Evolutionary conservation across 2,888 invertebrate species (phyloP).

Genomic region (Unio delphinus): DNA sequence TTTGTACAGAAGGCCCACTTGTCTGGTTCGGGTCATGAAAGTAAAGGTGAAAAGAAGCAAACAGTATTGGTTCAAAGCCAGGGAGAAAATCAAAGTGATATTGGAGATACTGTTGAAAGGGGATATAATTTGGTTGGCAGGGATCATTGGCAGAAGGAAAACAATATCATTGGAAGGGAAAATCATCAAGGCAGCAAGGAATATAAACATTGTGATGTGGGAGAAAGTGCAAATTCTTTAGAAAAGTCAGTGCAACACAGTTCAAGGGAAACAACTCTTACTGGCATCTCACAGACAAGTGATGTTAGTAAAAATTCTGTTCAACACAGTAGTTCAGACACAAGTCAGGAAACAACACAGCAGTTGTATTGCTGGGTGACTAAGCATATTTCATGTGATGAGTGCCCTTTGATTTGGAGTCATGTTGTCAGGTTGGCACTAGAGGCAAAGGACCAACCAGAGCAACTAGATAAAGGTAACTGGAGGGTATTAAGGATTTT

Average conservation of each 20-base stretch:
- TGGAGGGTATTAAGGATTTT: too few relatives aligned
- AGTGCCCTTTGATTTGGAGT: slow-evolving; percentile 55
- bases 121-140: neutral
- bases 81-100: too few relatives aligned
- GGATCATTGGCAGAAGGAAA: neutral
- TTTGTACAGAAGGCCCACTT: too few relatives aligned
- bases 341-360: slow-evolving; percentile 10
- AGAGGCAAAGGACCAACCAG: slow-evolving; percentile 10
- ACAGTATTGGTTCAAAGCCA: too few relatives aligned
- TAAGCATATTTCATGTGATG: slow-evolving; percentile 57
- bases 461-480: neutral
- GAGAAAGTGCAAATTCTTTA: neutral
- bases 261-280: neutral
- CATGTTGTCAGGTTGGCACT: slow-evolving; percentile 53
- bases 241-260: neutral
- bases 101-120: neutral
- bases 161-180: slow-evolving; percentile 1
- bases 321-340: slow-evolving; percentile 9
- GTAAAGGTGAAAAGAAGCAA: too few relatives aligned
- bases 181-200: neutral
- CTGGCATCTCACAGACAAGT: neutral
- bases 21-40: too few relatives aligned
- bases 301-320: neutral
- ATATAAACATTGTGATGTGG: neutral
- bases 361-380: slow-evolving; percentile 59